Percentiles rank a stretch among this genome's conserved stretches.
Evolutionary conservation across 2,888 invertebrate species (phyloP).

Genomic region (Hipparchia sbordonii): DNA sequence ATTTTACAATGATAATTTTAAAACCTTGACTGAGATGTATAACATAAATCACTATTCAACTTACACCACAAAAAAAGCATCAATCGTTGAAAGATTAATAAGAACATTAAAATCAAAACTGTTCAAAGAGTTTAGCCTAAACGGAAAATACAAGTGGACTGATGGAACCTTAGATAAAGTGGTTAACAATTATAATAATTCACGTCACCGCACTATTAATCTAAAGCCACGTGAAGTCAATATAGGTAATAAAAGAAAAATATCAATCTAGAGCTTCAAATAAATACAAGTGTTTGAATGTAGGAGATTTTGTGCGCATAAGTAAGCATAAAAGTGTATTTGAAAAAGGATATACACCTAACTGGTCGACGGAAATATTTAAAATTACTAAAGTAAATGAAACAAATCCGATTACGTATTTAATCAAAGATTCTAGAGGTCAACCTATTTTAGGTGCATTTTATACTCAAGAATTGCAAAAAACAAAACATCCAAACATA

Average conservation of each 20-base stretch:
- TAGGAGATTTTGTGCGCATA: conserved; percentile 16
- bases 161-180: conserved; percentile 32
- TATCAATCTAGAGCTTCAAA: conserved; percentile 7
- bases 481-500: conserved; percentile 25
- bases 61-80: conserved; percentile 35
- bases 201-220: too few species aligned
- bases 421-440: conserved; percentile 44
- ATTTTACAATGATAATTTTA: conserved; percentile 35
- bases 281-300: neutral
- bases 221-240: too few species aligned
- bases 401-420: conserved; percentile 42
- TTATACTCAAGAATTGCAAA: conserved; percentile 48
- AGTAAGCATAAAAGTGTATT: conserved; percentile 20
- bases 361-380: too few species aligned
- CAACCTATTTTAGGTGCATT: conserved; percentile 44
- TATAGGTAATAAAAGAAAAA: neutral
- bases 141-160: conserved; percentile 6
- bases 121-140: conserved; percentile 19
- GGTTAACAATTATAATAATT: conserved; percentile 9
- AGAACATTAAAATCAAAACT: conserved; percentile 37
- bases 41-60: conserved; percentile 35
- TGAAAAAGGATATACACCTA: neutral
- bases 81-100: conserved; percentile 38
- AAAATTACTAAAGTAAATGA: too few species aligned
- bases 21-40: conserved; percentile 10